A percentile compares a stretch with the other conserved stretches of the same genome.
Evolutionary conservation across 2,888 invertebrate genomes (phyloP).

Genomic region (Lepidocyrtoides sp.): DNA sequence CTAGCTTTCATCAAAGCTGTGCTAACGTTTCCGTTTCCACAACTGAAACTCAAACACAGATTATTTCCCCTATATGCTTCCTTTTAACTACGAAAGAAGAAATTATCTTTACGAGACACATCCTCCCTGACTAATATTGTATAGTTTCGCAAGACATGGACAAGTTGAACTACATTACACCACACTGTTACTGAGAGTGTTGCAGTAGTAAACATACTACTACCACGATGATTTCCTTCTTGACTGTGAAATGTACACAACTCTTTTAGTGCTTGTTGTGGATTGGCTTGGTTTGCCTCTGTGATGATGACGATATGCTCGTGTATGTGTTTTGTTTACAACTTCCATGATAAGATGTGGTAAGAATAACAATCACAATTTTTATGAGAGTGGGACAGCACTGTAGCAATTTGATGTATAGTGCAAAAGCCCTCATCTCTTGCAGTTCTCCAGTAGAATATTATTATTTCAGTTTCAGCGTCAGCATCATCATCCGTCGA

Average conservation of each 20-base stretch:
- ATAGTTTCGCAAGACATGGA: background rate
- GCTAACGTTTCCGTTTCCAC: background rate
- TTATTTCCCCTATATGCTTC: background rate
- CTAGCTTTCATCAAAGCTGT: too few species aligned
- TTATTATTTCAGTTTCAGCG: background rate
- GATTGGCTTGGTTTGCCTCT: background rate
- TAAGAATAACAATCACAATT: conserved; percentile 31
- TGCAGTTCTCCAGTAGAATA: background rate
- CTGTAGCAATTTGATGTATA: background rate
- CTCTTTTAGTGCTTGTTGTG: background rate
- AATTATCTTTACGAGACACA: background rate
- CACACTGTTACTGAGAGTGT: background rate
- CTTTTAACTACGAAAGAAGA: conserved; percentile 6
- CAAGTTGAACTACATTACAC: background rate
- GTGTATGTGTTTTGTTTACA: conserved; percentile 27
- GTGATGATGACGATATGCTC: background rate
- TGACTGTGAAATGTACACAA: background rate
- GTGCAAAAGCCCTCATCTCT: background rate
- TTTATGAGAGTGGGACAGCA: conserved; percentile 3
- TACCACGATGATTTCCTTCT: background rate
- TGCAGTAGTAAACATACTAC: background rate
- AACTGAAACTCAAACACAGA: background rate
- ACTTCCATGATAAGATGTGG: background rate
- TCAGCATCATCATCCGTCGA: background rate
- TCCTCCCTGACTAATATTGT: background rate